A percentile compares a stretch with the other conserved stretches of the same genome.
These are phyloP conservation scores for Drosophila helvetica DNA, from an alignment of 2,888 invertebrate species.

Conservation along the genomic window DNA sequence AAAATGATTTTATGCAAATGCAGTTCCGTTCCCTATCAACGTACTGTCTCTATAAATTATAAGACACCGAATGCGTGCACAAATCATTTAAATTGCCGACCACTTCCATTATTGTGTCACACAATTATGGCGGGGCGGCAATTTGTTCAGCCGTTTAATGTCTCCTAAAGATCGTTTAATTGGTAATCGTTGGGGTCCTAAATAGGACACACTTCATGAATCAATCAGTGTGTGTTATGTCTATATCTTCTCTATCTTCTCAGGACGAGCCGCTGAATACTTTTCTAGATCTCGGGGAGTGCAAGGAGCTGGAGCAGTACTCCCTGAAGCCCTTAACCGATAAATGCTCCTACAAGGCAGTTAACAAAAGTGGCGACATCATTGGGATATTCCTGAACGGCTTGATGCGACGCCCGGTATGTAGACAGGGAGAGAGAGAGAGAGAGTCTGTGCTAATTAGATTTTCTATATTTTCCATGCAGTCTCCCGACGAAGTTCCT, in stretches of 20 bases:
- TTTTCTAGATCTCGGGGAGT: constrained; percentile 82
- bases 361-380: constrained; percentile 84
- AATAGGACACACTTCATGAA: too few species aligned
- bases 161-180: constrained; percentile 22
- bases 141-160: constrained; percentile 49
- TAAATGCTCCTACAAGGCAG: constrained; percentile 85
- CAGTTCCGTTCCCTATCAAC: constrained; percentile 33
- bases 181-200: background rate
- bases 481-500: constrained; percentile 50
- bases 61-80: constrained; percentile 50
- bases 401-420: constrained; percentile 81
- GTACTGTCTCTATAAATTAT: constrained; percentile 39
- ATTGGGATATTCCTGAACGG: constrained; percentile 86
- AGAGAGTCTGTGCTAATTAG: background rate
- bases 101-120: constrained; percentile 50
- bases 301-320: constrained; percentile 85
- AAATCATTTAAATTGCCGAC: constrained; percentile 53
- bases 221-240: too few species aligned
- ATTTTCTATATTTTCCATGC: background rate
- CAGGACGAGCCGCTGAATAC: constrained; percentile 84
- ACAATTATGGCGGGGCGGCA: constrained; percentile 42
- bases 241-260: background rate
- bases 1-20: constrained; percentile 34
- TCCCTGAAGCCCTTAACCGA: constrained; percentile 85
- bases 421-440: constrained; percentile 16